Evolutionary conservation across 2,888 invertebrate species (phyloP).

Genomic region (Athalia circularis): DNA sequence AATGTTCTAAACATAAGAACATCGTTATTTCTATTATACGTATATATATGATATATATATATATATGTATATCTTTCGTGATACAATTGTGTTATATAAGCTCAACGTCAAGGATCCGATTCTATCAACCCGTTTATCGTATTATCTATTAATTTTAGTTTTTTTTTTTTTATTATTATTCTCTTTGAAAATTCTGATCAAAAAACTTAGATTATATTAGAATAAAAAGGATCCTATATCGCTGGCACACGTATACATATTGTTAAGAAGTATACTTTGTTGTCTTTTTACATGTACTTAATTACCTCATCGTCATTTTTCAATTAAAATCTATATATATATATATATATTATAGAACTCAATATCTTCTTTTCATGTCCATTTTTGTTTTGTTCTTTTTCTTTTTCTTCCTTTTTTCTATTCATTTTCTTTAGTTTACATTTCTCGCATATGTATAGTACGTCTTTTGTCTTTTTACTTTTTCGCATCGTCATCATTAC

Average conservation of each 20-base stretch:
- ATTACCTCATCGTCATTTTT: conserved; percentile 6
- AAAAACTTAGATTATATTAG: background rate
- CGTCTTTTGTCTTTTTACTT: no score
- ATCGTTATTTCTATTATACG: background rate
- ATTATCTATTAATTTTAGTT: no score
- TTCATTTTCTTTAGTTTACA: no score
- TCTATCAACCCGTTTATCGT: no score
- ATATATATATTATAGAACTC: background rate
- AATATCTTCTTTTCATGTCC: no score
- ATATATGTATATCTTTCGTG: conserved; percentile 35
- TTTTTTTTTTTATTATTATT: background rate
- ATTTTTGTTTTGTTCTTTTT: no score
- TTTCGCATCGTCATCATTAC: background rate
- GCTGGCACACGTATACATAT: conserved; percentile 41
- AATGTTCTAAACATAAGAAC: no score
- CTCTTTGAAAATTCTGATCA: no score
- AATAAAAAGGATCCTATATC: conserved; percentile 16
- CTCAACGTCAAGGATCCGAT: conserved; percentile 15
- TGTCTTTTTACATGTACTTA: conserved; percentile 19
- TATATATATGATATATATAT: background rate
- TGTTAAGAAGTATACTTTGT: conserved; percentile 39
- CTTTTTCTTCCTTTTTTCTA: no score
- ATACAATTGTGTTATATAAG: conserved; percentile 31
- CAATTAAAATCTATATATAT: background rate
- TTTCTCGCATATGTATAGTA: no score